Conservation (phyloP, 2,888 invertebrate genomes). For the Frankliniella intonsa region DNA sequence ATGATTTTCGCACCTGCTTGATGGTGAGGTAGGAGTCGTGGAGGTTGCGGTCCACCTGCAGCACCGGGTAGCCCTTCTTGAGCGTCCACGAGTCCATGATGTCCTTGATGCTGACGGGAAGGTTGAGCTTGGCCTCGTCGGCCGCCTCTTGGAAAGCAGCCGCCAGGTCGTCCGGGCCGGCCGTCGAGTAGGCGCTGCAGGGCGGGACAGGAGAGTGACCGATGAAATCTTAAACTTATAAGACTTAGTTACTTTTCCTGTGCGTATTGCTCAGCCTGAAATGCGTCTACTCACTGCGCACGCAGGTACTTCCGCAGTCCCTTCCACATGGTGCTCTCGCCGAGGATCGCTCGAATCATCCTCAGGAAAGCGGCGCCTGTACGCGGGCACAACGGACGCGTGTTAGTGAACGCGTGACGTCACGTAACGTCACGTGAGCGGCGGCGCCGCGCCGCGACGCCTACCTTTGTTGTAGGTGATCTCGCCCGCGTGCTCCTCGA, state of each 20-base stretch:
- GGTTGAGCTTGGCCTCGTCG: constrained; percentile 1
- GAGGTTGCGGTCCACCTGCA: neutral
- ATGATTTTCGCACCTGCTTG: neutral
- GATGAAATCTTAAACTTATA: neutral
- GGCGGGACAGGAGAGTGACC: neutral
- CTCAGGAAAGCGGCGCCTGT: constrained; percentile 62
- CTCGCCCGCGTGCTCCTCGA: constrained; percentile 12
- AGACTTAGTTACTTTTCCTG: too few species aligned
- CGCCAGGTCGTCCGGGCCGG: neutral
- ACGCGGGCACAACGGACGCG: constrained; percentile 32
- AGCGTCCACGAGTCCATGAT: constrained; percentile 23
- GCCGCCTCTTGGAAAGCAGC: neutral
- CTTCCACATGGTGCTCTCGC: constrained; percentile 54
- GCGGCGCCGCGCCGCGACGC: too few species aligned
- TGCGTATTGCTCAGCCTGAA: too few species aligned
- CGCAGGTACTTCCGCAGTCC: constrained; percentile 53
- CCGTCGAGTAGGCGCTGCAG: constrained; percentile 7
- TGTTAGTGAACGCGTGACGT: too few species aligned
- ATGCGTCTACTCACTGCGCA: constrained; percentile 35
- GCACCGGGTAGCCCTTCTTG: neutral
- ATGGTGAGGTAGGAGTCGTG: neutral
- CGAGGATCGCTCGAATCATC: constrained; percentile 68
- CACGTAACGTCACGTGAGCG: too few species aligned
- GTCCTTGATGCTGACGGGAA: constrained; percentile 11
- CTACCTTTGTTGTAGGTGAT: constrained; percentile 13